These are phyloP conservation scores for Deilephila porcellus DNA, from an alignment of 2,888 invertebrate genomes.

Conservation along the genomic window DNA sequence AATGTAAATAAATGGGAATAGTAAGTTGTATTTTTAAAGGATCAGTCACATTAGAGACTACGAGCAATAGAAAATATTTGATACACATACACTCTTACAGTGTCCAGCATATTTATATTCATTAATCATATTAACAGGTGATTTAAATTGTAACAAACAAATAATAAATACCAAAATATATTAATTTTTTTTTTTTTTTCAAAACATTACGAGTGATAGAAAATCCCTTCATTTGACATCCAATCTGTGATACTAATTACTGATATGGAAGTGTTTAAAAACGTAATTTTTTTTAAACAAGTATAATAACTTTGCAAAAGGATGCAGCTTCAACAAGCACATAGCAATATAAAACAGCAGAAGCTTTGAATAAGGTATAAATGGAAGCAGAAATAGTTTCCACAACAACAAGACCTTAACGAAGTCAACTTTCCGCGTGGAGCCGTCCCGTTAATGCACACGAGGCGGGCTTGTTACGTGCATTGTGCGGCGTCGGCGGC, in stretches of 20 bases:
- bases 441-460: slow-evolving; percentile 68
- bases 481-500: slow-evolving; percentile 71
- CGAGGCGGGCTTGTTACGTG: slow-evolving; percentile 75
- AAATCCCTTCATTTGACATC: too few relatives aligned
- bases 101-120: too few relatives aligned
- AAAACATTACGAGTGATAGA: too few relatives aligned
- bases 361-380: background rate
- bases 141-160: too few relatives aligned
- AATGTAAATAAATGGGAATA: slow-evolving; percentile 66
- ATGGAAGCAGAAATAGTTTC: slow-evolving; percentile 27
- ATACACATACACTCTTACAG: too few relatives aligned
- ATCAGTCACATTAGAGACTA: slow-evolving; percentile 46
- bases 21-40: slow-evolving; percentile 53
- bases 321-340: slow-evolving; percentile 4
- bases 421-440: slow-evolving; percentile 46
- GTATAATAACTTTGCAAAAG: background rate
- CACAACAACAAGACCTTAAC: slow-evolving; percentile 34
- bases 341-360: background rate
- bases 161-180: too few relatives aligned
- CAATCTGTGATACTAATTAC: too few relatives aligned
- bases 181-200: too few relatives aligned
- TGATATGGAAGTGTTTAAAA: too few relatives aligned
- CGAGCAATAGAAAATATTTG: background rate
- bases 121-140: too few relatives aligned
- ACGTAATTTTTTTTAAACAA: too few relatives aligned